Conservation (phyloP, 1,140 invertebrate genomes). For the Bathynomus jamesi region DNA sequence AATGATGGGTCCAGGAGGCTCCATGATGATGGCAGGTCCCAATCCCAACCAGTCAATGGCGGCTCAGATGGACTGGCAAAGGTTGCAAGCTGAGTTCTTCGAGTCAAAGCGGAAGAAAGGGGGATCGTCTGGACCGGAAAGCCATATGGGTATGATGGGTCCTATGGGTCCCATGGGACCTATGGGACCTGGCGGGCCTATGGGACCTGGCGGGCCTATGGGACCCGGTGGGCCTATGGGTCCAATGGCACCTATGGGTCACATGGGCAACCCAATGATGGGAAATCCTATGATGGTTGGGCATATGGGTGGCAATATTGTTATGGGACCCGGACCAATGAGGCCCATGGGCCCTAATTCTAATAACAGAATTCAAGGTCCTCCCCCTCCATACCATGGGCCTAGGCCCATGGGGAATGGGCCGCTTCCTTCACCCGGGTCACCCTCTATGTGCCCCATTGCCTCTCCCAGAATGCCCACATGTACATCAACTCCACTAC, state of each 20-base stretch:
- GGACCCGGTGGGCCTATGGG: conserved; percentile 28
- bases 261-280: conserved; percentile 34
- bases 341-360: conserved; percentile 27
- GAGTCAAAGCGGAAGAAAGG: conserved; percentile 57
- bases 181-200: conserved; percentile 54
- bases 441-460: conserved; percentile 36
- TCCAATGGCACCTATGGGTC: conserved; percentile 38
- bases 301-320: conserved; percentile 39
- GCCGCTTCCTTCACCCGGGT: conserved; percentile 38
- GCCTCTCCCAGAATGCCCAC: conserved; percentile 33
- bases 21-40: conserved; percentile 43
- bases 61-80: conserved; percentile 75
- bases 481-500: conserved; percentile 1
- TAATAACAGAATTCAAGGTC: conserved; percentile 58
- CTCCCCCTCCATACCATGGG: conserved; percentile 70
- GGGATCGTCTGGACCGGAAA: conserved; percentile 39
- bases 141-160: conserved; percentile 44
- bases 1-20: conserved; percentile 50
- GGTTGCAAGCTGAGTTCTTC: conserved; percentile 74
- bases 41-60: conserved; percentile 48
- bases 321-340: conserved; percentile 39
- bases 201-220: conserved; percentile 36
- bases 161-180: conserved; percentile 41
- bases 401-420: conserved; percentile 36
- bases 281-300: conserved; percentile 20